Conservation (phyloP, 1,140 invertebrate genomes). For the Eupeodes corollae region DNA sequence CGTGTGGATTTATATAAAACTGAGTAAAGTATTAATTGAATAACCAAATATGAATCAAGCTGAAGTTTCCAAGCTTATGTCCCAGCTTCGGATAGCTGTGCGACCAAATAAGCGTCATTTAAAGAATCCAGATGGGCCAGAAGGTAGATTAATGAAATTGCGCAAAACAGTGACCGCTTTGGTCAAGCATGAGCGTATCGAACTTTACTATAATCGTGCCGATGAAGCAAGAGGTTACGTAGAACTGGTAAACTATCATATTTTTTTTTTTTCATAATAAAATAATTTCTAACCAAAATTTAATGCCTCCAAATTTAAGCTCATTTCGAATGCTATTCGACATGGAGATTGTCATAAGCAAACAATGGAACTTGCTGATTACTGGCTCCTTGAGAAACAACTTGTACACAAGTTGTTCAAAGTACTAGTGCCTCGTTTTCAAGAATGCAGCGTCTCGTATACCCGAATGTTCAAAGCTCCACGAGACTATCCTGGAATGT, state of each 20-base stretch:
- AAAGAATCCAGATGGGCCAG: constrained; percentile 54
- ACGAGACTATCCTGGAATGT: constrained; percentile 43
- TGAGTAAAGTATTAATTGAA: too few species aligned
- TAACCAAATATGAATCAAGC: constrained; percentile 62
- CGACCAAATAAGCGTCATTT: constrained; percentile 48
- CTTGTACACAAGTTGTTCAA: constrained; percentile 87
- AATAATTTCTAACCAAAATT: too few species aligned
- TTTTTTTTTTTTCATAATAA: neutral
- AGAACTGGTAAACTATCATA: constrained; percentile 63
- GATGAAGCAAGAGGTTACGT: constrained; percentile 82
- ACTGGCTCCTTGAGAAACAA: constrained; percentile 81
- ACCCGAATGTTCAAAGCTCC: constrained; percentile 65
- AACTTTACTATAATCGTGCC: constrained; percentile 59
- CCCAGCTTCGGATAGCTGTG: constrained; percentile 56
- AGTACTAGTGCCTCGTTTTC: constrained; percentile 73
- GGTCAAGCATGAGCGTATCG: constrained; percentile 80
- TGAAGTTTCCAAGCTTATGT: constrained; percentile 58
- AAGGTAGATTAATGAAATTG: constrained; percentile 64
- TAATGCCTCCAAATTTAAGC: constrained; percentile 41
- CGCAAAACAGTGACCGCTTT: constrained; percentile 72
- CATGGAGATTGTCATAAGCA: constrained; percentile 71
- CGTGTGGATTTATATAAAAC: too few species aligned
- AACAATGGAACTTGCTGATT: constrained; percentile 84
- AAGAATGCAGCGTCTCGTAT: constrained; percentile 55
- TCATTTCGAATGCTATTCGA: constrained; percentile 78